A percentile compares a stretch with the other conserved stretches of the same genome.
phyloP scores from a whole-genome alignment of 1,140 invertebrate species.

The Cepaea nemoralis region DNA sequence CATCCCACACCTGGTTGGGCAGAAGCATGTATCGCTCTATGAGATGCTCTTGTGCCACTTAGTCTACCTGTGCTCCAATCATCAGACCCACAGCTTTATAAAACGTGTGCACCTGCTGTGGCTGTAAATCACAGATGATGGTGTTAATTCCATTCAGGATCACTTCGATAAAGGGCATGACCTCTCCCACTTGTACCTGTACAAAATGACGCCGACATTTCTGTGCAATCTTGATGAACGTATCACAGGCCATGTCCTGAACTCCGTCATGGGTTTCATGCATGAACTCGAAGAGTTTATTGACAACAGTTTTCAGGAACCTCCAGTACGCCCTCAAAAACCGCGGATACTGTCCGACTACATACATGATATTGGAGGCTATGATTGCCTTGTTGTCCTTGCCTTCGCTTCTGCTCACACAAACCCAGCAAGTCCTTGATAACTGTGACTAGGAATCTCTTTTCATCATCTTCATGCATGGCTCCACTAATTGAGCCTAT shows the following conservation, averaged over 20 bases:
- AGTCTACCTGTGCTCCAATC: conserved; percentile 95
- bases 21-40: conserved; percentile 98
- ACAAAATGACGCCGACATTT: conserved; percentile 99
- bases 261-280: conserved; percentile 99
- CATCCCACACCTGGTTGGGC: conserved; percentile 99
- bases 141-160: conserved; percentile 95
- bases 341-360: conserved; percentile 99
- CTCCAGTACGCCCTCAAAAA: conserved; percentile 99
- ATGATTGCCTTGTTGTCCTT: conserved; percentile 99
- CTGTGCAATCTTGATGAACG: conserved; percentile 99
- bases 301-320: conserved; percentile 99
- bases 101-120: conserved; percentile 99
- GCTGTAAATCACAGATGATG: conserved; percentile 98
- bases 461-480: conserved; percentile 99
- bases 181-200: conserved; percentile 93
- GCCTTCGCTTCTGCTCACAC: conserved; percentile 98
- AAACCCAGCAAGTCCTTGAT: conserved; percentile 97
- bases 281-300: conserved; percentile 99
- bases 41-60: conserved; percentile 86
- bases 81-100: conserved; percentile 99
- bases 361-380: conserved; percentile 99
- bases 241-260: conserved; percentile 99
- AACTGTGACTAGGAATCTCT: conserved; percentile 97
- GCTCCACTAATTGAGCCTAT: conserved; percentile 99
- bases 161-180: conserved; percentile 98